Conservation (phyloP, 2,888 invertebrate genomes). For the Punctoribates punctum region DNA sequence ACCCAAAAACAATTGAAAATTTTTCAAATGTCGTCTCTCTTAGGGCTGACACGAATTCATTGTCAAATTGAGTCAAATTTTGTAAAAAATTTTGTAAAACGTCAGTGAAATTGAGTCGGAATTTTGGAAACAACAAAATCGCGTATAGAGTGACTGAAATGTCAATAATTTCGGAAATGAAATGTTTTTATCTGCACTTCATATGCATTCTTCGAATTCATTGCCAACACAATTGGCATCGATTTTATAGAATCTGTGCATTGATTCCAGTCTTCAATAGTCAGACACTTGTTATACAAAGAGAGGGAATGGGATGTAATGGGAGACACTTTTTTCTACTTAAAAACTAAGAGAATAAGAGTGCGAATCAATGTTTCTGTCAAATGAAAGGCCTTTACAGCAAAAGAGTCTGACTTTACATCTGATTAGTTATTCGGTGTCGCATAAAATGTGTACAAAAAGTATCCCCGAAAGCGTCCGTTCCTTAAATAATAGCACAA, state of each 20-base stretch:
- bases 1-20: too few species aligned
- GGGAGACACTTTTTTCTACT: constrained; percentile 36
- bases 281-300: constrained; percentile 27
- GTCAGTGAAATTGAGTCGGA: constrained; percentile 13
- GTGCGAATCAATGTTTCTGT: constrained; percentile 39
- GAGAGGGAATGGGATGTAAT: too few species aligned
- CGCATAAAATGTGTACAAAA: constrained; percentile 15
- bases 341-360: constrained; percentile 23
- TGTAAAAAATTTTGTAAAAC: neutral
- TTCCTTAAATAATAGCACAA: neutral
- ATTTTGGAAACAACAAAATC: neutral
- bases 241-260: constrained; percentile 23
- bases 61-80: neutral
- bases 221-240: neutral
- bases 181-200: constrained; percentile 19
- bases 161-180: neutral
- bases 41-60: constrained; percentile 2
- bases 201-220: constrained; percentile 31
- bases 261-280: constrained; percentile 12
- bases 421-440: constrained; percentile 25
- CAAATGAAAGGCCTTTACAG: neutral
- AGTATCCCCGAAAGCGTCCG: neutral
- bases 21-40: neutral
- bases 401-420: constrained; percentile 7
- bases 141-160: too few species aligned